Evolutionary conservation across 2,888 invertebrate genomes (phyloP).

Genomic region (Chaetogeoica ovagalla): DNA sequence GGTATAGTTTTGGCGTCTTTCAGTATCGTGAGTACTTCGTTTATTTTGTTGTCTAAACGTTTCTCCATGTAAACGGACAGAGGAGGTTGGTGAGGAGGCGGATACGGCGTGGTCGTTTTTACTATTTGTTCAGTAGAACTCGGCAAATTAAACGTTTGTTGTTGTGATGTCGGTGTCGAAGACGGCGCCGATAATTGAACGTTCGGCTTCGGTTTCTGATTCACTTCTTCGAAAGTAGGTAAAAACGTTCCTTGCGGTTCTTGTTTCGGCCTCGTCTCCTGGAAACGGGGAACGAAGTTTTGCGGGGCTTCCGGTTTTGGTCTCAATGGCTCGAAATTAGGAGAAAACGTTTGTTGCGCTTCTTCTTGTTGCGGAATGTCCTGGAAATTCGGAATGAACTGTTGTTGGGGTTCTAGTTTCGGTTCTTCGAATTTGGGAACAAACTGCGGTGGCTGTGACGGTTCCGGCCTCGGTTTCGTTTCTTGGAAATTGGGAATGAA

Average conservation of each 20-base stretch:
- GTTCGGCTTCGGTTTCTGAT: slow-evolving; percentile 14
- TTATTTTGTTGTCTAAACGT: slow-evolving; percentile 64
- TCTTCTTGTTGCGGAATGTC: slow-evolving; percentile 22
- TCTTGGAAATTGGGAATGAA: slow-evolving; percentile 41
- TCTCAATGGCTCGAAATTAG: slow-evolving; percentile 32
- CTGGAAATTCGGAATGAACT: slow-evolving; percentile 28
- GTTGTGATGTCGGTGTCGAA: slow-evolving; percentile 23
- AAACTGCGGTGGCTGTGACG: slow-evolving; percentile 22
- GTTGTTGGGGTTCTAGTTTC: slow-evolving; percentile 27
- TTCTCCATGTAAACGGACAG: slow-evolving; percentile 75
- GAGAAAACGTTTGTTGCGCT: slow-evolving; percentile 32
- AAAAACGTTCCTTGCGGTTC: neutral
- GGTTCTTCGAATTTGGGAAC: slow-evolving; percentile 38
- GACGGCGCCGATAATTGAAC: neutral
- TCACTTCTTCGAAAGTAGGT: slow-evolving; percentile 14
- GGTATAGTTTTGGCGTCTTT: slow-evolving; percentile 74
- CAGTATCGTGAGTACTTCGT: slow-evolving; percentile 72
- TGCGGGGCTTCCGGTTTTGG: slow-evolving; percentile 25
- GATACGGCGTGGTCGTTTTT: slow-evolving; percentile 54
- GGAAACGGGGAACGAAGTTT: slow-evolving; percentile 14
- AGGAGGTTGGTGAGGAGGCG: slow-evolving; percentile 77
- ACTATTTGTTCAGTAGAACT: slow-evolving; percentile 25
- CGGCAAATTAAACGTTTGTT: slow-evolving; percentile 16
- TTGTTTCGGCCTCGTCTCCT: slow-evolving; percentile 27
- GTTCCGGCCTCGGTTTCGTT: slow-evolving; percentile 14